These are phyloP conservation scores for Poecilia picta DNA, from an alignment of 2,797 vertebrate genomes.

Conservation along the genomic window DNA sequence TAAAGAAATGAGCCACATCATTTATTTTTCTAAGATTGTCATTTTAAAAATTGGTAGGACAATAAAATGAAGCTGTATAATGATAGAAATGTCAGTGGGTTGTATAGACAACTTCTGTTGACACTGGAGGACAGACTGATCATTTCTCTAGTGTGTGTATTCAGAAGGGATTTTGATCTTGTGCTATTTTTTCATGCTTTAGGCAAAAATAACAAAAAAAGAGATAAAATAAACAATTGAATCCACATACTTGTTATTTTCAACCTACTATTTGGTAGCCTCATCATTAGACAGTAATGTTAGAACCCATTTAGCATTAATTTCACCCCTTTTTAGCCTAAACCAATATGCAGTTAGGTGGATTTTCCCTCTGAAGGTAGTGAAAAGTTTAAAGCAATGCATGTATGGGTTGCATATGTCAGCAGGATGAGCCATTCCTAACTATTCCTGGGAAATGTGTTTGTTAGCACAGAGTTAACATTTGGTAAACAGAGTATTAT, in stretches of 20 bases:
- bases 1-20: not conserved
- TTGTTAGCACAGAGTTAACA: not conserved
- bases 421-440: not conserved
- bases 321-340: not conserved
- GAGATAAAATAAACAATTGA: not conserved
- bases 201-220: not conserved
- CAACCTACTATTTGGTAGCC: not conserved
- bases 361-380: not conserved
- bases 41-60: not conserved
- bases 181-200: not conserved
- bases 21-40: not conserved
- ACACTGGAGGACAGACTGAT: not conserved
- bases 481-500: not conserved
- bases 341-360: not conserved
- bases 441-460: not conserved
- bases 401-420: not conserved
- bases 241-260: not conserved
- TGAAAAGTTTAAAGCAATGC: not conserved
- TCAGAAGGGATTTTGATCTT: not conserved
- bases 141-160: not conserved
- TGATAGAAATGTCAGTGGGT: not conserved
- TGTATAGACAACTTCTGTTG: not conserved
- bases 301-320: too few species aligned
- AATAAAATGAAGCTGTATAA: not conserved
- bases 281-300: too few species aligned